Base-by-base conservation (phyloP, 2,797 vertebrate species). In the Acridotheres tristis region DNA sequence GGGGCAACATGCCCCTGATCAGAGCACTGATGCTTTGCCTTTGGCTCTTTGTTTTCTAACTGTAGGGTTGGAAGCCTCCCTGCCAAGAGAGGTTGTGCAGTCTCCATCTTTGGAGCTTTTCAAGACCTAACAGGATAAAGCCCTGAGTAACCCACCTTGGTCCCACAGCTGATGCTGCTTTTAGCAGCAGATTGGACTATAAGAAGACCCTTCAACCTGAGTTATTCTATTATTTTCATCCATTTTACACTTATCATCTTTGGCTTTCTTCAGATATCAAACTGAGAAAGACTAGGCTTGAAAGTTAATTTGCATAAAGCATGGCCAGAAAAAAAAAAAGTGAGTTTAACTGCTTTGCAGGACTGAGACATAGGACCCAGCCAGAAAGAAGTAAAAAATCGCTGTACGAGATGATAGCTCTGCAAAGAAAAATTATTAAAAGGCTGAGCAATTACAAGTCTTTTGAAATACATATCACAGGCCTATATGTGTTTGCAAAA, bases 311-410 rank as follows among this genome's bases (percentile, higher is more conserved):
- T 94, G 75, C 68, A 79, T 48, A 86, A 88, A 86, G 66, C 73
- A 19, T 23, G 13, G 30, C 19, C 29, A 88, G 66, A 17, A 85
- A 75, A 65, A 30, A 34, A 47, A 59, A 9, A 47, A 65, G 26
- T 1, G 3, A 55, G 19, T 79, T 69, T 73, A 91, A 71, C 80
- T 69, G 29, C 19, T 95, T 54, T 86, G 32, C 74, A 13, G 34
- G 63, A 65, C 82, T 82, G 85, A 78, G 82, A 78, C 6, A 27
- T 59, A 16, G 5, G 42, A 45, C 63, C 53, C 53, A 88, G 59
- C 22, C 77, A 94, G 76, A 79, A 76, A 73, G 73, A 94, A 53
- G 29, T 76, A 88, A 93, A 91, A 80, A 84, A 54, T 58, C 20
- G n/a, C 59, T 71, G 22, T n/a, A 69, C 0, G 4, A 95, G 85